Evolutionary conservation across 1,140 invertebrate species (phyloP).

Genomic region (Drosophila busckii): DNA sequence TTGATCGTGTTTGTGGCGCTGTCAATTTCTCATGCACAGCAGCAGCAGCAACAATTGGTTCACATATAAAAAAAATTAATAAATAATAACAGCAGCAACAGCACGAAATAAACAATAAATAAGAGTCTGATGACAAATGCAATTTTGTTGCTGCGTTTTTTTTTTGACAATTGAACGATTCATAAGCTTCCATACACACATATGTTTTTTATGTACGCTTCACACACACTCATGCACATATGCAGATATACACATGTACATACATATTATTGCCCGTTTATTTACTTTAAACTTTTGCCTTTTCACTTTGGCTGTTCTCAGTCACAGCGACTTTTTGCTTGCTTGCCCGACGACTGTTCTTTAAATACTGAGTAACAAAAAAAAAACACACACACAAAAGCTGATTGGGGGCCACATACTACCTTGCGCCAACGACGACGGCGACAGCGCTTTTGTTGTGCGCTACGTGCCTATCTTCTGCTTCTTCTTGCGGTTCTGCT

Average conservation of each 20-base stretch:
- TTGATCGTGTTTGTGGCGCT: slow-evolving; percentile 32
- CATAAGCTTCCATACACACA: slow-evolving; percentile 7
- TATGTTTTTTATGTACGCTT: slow-evolving; percentile 1
- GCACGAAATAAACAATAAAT: slow-evolving; percentile 26
- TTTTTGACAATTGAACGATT: slow-evolving; percentile 26
- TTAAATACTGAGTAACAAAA: slow-evolving; percentile 43
- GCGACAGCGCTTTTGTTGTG: slow-evolving; percentile 30
- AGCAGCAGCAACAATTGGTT: slow-evolving; percentile 35
- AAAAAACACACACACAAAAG: no score
- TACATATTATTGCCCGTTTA: slow-evolving; percentile 21
- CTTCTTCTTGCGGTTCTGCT: slow-evolving; percentile 18
- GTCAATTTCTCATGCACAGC: slow-evolving; percentile 31
- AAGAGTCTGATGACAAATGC: slow-evolving; percentile 36
- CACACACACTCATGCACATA: no score
- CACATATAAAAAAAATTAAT: slow-evolving; percentile 4
- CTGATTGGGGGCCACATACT: slow-evolving; percentile 31
- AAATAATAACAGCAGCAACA: slow-evolving; percentile 6
- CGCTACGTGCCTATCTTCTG: slow-evolving; percentile 35
- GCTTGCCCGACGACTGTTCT: slow-evolving; percentile 47
- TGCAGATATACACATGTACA: background rate
- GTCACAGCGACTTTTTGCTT: slow-evolving; percentile 28
- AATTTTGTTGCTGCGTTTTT: slow-evolving; percentile 18
- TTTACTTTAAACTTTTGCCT: slow-evolving; percentile 39
- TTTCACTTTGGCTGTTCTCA: slow-evolving; percentile 20
- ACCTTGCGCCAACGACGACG: slow-evolving; percentile 31